phyloP scores from a whole-genome alignment of 2,797 vertebrate genomes.

The Thunnus albacares region DNA sequence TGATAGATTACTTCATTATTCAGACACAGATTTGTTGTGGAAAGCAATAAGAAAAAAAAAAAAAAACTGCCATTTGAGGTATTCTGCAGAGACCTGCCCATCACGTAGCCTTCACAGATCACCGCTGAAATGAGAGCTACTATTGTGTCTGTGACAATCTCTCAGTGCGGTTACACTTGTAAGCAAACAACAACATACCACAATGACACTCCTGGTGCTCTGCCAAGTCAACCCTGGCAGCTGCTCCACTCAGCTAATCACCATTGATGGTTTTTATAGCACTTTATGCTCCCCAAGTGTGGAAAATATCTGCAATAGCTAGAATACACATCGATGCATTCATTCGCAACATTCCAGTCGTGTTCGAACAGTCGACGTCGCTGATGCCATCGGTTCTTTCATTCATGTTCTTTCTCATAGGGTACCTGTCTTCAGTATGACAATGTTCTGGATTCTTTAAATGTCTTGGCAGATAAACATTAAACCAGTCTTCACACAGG shows the following conservation, averaged over 20 bases:
- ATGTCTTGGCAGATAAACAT: conserved; percentile 42
- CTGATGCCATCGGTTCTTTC: conserved; percentile 14
- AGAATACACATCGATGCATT: conserved; percentile 14
- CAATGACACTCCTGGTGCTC: conserved; percentile 68
- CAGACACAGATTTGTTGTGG: conserved; percentile 16
- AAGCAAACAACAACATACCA: conserved; percentile 80
- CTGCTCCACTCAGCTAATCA: conserved; percentile 49
- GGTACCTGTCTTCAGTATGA: conserved; percentile 13
- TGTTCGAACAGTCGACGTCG: conserved; percentile 19
- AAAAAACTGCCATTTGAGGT: conserved; percentile 51
- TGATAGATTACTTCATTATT: background rate
- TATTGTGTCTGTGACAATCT: conserved; percentile 81
- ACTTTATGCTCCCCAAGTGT: conserved; percentile 9
- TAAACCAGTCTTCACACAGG: conserved; percentile 6
- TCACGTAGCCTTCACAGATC: conserved; percentile 63
- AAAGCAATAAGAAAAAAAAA: conserved; percentile 17
- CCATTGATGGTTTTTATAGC: conserved; percentile 48
- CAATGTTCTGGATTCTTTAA: conserved; percentile 23
- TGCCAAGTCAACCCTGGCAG: conserved; percentile 66
- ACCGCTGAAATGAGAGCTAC: conserved; percentile 67
- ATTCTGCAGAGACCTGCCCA: conserved; percentile 68
- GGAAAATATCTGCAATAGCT: conserved; percentile 40
- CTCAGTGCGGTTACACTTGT: conserved; percentile 69
- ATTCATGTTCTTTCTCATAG: conserved; percentile 21
- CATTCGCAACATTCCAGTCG: conserved; percentile 4